Evolutionary conservation across 2,113 vertebrate genomes (phyloP), one percentile per base, ranked within the genome.

Genomic region (Megaptera novaeangliae): DNA sequence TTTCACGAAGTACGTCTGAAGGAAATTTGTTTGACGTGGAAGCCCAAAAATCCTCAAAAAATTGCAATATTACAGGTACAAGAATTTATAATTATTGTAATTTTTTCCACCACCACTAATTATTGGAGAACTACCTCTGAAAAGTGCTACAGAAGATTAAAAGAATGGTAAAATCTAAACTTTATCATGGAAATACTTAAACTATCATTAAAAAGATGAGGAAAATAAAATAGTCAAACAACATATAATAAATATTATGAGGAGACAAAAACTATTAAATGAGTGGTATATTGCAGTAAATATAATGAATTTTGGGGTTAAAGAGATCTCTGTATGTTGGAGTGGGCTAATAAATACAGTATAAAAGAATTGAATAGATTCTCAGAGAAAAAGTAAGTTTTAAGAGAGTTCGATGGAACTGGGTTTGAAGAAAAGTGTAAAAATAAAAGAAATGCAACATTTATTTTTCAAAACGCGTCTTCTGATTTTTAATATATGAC

Each of bases 1-100:
- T 99, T 68, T 98, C 98, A 96, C 98, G 98, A 80, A 99, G 99
- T 97, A 99, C 95, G 96, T 99, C 99, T 59, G 99, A 99, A 97
- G 99, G 99, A 29, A 99, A 99, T 71, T 98, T 99, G 96, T 98
- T 99, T 97, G 99, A 99, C 91, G 98, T 99, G 94, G 98, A 99
- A 96, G 98, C 99, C 31, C 96, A 0, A 86, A 95, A 87, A 55
- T 66, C 98, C 88, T 97, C 98, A 85, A 97, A 98, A 96, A 98
- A 77, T 90, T 98, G 98, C 96, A 98, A 97, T 97, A 97, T 97
- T 78, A 98, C 98, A 98, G 99, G 99, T 99, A 98, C 75, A 46
- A 17, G 1, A 59, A 86, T 75, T 78, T 81, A 41, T 75, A 90
- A 90, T 13, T 74, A 57, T 63, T 69, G 61, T 57, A 63, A 82